Evolutionary conservation across 1,140 invertebrate genomes (phyloP).

Genomic region (Eurytemora carolleeae): DNA sequence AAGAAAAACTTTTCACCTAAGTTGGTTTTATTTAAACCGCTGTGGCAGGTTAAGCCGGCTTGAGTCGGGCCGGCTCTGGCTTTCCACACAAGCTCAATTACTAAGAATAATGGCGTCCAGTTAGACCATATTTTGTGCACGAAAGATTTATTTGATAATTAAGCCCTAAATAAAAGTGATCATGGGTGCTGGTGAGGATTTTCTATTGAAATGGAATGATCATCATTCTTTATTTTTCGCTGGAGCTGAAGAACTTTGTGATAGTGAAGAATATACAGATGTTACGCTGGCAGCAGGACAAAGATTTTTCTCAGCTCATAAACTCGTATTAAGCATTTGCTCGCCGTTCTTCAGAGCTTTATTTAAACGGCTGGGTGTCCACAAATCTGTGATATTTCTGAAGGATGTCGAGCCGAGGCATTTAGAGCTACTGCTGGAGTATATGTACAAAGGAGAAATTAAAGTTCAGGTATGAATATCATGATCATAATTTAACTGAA

Average conservation of each 20-base stretch:
- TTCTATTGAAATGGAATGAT: slow-evolving; percentile 44
- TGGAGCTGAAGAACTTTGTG: slow-evolving; percentile 26
- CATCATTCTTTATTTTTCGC: slow-evolving; percentile 39
- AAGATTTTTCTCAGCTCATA: slow-evolving; percentile 39
- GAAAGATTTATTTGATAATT: neutral
- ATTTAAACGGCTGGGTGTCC: neutral
- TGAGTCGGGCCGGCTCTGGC: too few relatives aligned
- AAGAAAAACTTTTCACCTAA: too few relatives aligned
- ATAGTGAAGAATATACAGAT: neutral
- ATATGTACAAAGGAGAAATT: neutral
- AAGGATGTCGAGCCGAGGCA: neutral
- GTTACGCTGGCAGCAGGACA: neutral
- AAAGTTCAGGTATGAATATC: neutral
- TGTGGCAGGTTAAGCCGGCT: too few relatives aligned
- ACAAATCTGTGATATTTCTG: neutral
- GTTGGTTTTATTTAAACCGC: too few relatives aligned
- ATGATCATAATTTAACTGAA: too few relatives aligned
- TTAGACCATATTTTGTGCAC: too few relatives aligned
- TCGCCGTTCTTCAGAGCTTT: slow-evolving; percentile 42
- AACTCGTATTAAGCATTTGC: slow-evolving; percentile 47
- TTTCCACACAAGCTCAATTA: too few relatives aligned
- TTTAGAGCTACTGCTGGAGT: neutral
- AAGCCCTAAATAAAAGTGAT: neutral
- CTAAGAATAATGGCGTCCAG: too few relatives aligned
- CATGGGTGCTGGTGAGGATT: slow-evolving; percentile 25